These are phyloP conservation scores for Dryobates pubescens DNA, from an alignment of 2,797 vertebrate species.

Conservation along the genomic window DNA sequence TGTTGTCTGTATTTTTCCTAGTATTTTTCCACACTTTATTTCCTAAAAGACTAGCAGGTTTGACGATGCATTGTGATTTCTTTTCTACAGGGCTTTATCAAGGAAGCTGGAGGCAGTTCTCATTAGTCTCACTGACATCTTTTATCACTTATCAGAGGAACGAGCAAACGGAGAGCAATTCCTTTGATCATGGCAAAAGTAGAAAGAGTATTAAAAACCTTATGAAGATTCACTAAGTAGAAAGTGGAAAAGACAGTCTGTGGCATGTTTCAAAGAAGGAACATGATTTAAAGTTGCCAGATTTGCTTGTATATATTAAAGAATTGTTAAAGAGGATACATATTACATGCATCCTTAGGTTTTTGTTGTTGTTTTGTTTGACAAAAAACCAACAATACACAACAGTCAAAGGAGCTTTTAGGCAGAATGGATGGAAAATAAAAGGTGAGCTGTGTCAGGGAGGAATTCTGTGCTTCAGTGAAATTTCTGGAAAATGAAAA, in stretches of 20 bases:
- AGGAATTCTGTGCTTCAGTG: slow-evolving; percentile 16
- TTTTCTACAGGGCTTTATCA: slow-evolving; percentile 76
- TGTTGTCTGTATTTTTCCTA: slow-evolving; percentile 51
- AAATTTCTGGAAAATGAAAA: slow-evolving; percentile 63
- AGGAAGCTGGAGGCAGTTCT: slow-evolving; percentile 73
- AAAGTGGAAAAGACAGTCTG: slow-evolving; percentile 73
- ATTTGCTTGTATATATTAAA: slow-evolving; percentile 76
- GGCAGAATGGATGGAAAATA: slow-evolving; percentile 12
- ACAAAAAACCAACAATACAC: too few relatives aligned
- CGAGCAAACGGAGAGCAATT: slow-evolving; percentile 79
- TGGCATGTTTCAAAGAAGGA: slow-evolving; percentile 77
- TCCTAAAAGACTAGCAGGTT: slow-evolving; percentile 72
- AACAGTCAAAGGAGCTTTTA: neutral
- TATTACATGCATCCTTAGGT: slow-evolving; percentile 24
- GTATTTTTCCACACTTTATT: slow-evolving; percentile 61
- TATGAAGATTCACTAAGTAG: slow-evolving; percentile 77
- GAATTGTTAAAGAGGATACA: slow-evolving; percentile 60
- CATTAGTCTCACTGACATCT: slow-evolving; percentile 81
- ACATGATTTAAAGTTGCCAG: slow-evolving; percentile 72
- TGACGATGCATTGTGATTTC: slow-evolving; percentile 69
- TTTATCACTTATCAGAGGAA: slow-evolving; percentile 84
- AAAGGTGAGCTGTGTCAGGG: slow-evolving; percentile 54
- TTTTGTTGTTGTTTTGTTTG: neutral
- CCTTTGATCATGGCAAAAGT: slow-evolving; percentile 83
- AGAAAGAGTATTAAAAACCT: slow-evolving; percentile 79